Evolutionary conservation across 2,797 vertebrate genomes (phyloP), one percentile per base, ranked within the genome.

Genomic region (Australoheros facetus): DNA sequence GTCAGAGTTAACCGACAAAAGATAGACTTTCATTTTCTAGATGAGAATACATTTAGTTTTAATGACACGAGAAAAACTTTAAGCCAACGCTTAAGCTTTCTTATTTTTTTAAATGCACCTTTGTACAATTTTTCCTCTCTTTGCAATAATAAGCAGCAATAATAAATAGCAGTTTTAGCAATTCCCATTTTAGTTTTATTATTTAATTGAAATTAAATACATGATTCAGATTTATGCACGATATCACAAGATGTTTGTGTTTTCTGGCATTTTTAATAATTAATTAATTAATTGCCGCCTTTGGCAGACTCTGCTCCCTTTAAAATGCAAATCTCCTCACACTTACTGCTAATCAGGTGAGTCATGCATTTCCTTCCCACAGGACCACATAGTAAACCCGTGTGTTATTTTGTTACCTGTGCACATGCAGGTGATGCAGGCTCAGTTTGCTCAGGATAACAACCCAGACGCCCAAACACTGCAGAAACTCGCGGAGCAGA

Each of bases 381-480:
- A 23, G 3, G 16, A 42, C 34, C 53, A 58, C 77, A 71, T 14
- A 55, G 10, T 34, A 10, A 80, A 32, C 12, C 10, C 45, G 16
- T 39, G 4, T 71, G 74, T 56, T 53, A 16, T 23, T 78, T 30
- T 16, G 14, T 16, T 39, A 48, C 14, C 26, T 78, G 23, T 75
- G 70, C 54, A 13, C 64, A 14, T 91, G 58, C 94, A 99, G 98
- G 96, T 99, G 83, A 98, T 98, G 97, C 97, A 98, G 94, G 96
- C 96, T 73, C 97, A 98, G 86, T 98, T 98, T 89, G 97, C 97
- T 87, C 97, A 97, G 95, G 97, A 98, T 95, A 98, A 97, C 93
- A 98, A 97, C 80, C 97, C 97, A 45, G 97, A 98, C 2, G 97
- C 97, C 77, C 97, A 98, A 81, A 97, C 97, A 0, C 96, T 98